A percentile compares a stretch with the other conserved stretches of the same genome.
phyloP scores from a whole-genome alignment of 2,113 vertebrate species.

The Ceyx melanurus region DNA sequence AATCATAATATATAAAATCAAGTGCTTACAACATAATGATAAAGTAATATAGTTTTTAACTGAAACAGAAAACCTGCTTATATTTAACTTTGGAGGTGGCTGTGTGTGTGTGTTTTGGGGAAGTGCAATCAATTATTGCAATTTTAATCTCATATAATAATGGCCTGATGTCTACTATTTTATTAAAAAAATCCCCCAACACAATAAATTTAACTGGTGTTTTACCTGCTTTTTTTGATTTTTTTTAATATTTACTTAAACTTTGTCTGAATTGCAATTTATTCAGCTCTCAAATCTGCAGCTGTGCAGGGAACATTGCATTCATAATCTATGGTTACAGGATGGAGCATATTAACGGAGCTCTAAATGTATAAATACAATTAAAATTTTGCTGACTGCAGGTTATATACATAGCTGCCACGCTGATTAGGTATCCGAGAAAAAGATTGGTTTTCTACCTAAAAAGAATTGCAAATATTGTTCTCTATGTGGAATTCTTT shows the following conservation, averaged over 20 bases:
- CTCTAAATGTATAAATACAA: not conserved
- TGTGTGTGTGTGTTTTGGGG: not conserved
- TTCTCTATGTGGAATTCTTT: not conserved
- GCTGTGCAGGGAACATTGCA: not conserved
- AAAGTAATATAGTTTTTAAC: not conserved
- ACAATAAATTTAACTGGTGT: not conserved
- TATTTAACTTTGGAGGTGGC: not conserved
- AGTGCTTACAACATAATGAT: not conserved
- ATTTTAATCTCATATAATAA: not conserved
- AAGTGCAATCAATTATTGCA: not conserved
- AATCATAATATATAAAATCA: not conserved
- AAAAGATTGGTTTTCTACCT: not conserved
- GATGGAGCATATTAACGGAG: not conserved
- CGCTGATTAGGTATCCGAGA: not conserved
- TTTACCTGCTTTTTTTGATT: not conserved
- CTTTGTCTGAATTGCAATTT: not conserved
- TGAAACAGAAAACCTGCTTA: not conserved
- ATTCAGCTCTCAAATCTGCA: not conserved
- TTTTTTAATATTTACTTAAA: not conserved
- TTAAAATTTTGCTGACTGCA: not conserved
- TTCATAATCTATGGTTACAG: not conserved
- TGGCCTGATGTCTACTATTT: not conserved
- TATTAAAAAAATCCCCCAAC: not conserved
- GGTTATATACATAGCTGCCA: not conserved
- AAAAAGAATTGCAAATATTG: not conserved